phyloP scores from a whole-genome alignment of 2,113 vertebrate species.

The Pomatostomus ruficeps region DNA sequence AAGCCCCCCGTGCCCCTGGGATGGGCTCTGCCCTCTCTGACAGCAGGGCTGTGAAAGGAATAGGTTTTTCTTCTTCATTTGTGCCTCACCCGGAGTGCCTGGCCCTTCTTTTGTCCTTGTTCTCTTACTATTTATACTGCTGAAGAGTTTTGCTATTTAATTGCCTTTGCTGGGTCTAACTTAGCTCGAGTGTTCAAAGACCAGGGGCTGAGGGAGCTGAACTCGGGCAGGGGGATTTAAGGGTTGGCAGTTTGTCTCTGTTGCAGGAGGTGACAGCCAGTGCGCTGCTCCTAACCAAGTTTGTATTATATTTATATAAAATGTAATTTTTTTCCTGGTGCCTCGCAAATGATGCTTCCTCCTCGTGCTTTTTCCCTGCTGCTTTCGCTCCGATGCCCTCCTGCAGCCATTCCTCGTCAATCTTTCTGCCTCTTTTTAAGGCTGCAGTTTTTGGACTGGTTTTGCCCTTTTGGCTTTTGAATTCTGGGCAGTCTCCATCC shows the following conservation, averaged over 20 bases:
- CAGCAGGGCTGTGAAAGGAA: not conserved
- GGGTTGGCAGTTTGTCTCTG: not conserved
- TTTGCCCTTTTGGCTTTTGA: not conserved
- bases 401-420: not conserved
- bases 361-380: not conserved
- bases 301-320: not conserved
- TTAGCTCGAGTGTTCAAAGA: not conserved
- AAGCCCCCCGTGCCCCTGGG: not conserved
- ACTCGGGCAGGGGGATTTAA: not conserved
- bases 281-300: not conserved
- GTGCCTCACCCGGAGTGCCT: not conserved
- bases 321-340: not conserved
- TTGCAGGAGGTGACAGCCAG: not conserved
- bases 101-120: slow-evolving; percentile 37
- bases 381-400: not conserved
- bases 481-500: not conserved
- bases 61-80: slow-evolving; percentile 10
- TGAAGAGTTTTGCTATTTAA: slow-evolving; percentile 22
- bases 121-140: slow-evolving; percentile 40
- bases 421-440: not conserved
- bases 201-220: not conserved
- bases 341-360: not conserved
- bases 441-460: not conserved
- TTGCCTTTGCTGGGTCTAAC: slow-evolving; percentile 18
- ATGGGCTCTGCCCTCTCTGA: slow-evolving; percentile 2